A percentile compares a stretch with the other conserved stretches of the same genome.
Conservation (phyloP, 2,888 invertebrate genomes). For the Chironomus riparius region DNA sequence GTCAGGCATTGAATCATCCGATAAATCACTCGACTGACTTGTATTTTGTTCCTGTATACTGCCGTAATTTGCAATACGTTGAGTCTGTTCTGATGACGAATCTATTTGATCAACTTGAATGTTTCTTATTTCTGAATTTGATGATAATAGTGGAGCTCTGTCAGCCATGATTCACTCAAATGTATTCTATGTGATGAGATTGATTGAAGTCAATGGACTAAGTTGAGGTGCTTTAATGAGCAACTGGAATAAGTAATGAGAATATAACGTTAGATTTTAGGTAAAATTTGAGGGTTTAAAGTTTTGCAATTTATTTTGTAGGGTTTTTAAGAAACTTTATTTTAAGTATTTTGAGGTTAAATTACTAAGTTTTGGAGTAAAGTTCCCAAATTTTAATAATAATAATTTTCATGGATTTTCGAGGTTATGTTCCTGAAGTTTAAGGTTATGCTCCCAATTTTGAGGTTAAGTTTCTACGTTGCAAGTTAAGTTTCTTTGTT, state of each 20-base stretch:
- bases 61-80: slow-evolving; percentile 6
- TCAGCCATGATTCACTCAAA: slow-evolving; percentile 9
- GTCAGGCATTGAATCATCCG: not conserved
- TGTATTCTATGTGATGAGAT: not conserved
- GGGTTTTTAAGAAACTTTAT: too few species aligned
- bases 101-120: not conserved
- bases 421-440: too few species aligned
- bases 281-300: not conserved
- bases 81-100: too few species aligned
- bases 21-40: not conserved
- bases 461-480: too few species aligned
- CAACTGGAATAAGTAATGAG: not conserved
- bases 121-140: slow-evolving; percentile 5
- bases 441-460: too few species aligned
- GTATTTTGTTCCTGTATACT: slow-evolving; percentile 1
- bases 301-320: not conserved
- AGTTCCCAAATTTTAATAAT: too few species aligned
- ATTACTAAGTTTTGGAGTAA: too few species aligned
- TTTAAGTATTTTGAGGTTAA: too few species aligned
- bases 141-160: not conserved
- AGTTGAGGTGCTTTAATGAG: not conserved
- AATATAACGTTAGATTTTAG: too few species aligned
- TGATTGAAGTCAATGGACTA: not conserved
- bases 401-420: too few species aligned
- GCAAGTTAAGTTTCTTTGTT: too few species aligned